A percentile compares a stretch with the other conserved stretches of the same genome.
Evolutionary conservation across 2,113 vertebrate genomes (phyloP).

Genomic region (Ibidorhyncha struthersii): DNA sequence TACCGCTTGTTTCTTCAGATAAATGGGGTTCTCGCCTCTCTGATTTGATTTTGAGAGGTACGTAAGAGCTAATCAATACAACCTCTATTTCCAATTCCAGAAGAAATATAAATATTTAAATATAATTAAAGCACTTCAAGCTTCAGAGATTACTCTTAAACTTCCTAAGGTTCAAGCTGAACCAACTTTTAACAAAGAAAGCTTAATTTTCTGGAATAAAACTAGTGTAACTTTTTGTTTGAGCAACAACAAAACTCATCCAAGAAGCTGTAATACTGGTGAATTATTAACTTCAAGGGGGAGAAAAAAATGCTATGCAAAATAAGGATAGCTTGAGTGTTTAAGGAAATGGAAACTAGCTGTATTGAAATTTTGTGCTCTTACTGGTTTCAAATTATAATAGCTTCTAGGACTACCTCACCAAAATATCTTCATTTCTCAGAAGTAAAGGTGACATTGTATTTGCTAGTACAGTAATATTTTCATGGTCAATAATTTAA

Average conservation of each 20-base stretch:
- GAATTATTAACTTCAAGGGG: neutral
- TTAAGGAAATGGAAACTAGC: neutral
- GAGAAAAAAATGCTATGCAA: fast-evolving
- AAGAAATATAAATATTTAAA: neutral
- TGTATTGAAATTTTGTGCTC: neutral
- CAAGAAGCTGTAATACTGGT: neutral
- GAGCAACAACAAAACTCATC: neutral
- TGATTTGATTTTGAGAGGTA: neutral
- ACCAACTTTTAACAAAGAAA: neutral
- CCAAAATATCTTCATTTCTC: neutral
- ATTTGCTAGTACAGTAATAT: neutral
- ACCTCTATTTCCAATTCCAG: neutral
- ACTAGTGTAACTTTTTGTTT: neutral
- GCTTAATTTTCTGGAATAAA: neutral
- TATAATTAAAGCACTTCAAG: neutral
- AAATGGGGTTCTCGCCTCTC: neutral
- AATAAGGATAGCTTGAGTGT: neutral
- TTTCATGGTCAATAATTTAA: neutral
- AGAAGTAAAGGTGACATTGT: neutral
- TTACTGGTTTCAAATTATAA: neutral
- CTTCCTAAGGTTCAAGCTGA: neutral
- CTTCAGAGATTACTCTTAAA: neutral
- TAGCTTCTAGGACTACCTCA: neutral
- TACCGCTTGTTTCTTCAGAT: neutral
- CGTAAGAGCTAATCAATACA: neutral